Conservation (phyloP, 2,888 invertebrate species). For the Tipula vernalis region DNA sequence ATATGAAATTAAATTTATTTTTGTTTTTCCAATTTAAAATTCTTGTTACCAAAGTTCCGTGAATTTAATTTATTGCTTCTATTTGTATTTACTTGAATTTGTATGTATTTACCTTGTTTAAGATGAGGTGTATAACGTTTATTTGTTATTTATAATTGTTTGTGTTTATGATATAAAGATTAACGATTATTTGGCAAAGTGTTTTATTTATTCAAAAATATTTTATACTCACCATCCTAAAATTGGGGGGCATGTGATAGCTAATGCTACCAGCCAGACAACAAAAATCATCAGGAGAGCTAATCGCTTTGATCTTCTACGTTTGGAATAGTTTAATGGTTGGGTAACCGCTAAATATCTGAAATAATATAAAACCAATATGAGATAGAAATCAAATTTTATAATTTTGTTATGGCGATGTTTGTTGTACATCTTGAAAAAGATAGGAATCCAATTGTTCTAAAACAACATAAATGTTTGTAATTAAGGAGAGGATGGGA, state of each 20-base stretch:
- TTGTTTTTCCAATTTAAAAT: neutral
- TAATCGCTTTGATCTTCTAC: conserved; percentile 71
- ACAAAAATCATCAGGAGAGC: conserved; percentile 77
- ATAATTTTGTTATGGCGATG: too few species aligned
- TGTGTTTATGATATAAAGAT: neutral
- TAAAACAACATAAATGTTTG: too few species aligned
- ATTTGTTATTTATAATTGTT: neutral
- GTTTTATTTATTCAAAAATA: neutral
- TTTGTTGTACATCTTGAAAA: too few species aligned
- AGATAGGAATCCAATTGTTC: too few species aligned
- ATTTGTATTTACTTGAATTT: neutral
- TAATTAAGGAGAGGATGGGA: too few species aligned
- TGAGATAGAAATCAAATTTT: neutral
- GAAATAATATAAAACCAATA: conserved; percentile 13
- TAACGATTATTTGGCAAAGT: neutral
- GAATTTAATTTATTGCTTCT: neutral
- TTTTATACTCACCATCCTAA: conserved; percentile 65
- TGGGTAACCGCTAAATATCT: conserved; percentile 87
- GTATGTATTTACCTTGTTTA: neutral
- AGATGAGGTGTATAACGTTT: neutral
- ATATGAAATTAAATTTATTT: neutral
- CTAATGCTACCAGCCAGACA: conserved; percentile 81
- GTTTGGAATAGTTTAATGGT: conserved; percentile 81
- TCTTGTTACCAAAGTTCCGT: neutral
- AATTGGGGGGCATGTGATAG: conserved; percentile 90